phyloP scores from a whole-genome alignment of 1,140 invertebrate species.

The Drosophila dunni region DNA sequence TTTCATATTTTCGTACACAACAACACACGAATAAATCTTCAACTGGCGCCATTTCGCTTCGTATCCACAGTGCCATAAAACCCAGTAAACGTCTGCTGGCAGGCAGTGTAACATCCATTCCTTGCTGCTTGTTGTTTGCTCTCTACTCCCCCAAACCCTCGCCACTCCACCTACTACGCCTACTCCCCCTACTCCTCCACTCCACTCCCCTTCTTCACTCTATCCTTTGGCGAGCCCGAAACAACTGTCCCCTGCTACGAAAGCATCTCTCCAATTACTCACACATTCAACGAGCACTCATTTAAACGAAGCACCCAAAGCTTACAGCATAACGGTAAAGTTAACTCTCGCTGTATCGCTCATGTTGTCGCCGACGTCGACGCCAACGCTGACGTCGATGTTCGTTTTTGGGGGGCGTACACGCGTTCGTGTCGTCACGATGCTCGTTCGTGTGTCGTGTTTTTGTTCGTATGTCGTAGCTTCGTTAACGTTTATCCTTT shows the following conservation, averaged over 20 bases:
- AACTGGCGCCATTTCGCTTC: constrained; percentile 76
- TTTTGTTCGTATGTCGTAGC: constrained; percentile 46
- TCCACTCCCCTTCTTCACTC: not conserved
- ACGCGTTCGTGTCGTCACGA: constrained; percentile 34
- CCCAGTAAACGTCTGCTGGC: constrained; percentile 57
- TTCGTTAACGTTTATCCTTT: constrained; percentile 63
- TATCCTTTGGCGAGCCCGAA: not conserved
- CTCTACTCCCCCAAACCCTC: constrained; percentile 35
- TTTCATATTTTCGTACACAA: constrained; percentile 69
- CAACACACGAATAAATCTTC: constrained; percentile 66
- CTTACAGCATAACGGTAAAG: constrained; percentile 78
- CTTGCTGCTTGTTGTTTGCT: constrained; percentile 80
- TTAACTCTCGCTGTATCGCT: constrained; percentile 62
- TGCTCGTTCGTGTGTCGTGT: constrained; percentile 42
- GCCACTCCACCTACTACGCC: not conserved
- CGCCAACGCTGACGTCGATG: constrained; percentile 6
- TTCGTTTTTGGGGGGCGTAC: constrained; percentile 38
- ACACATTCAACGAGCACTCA: constrained; percentile 82
- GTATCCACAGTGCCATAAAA: constrained; percentile 65
- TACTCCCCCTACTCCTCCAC: not conserved
- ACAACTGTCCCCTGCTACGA: not conserved
- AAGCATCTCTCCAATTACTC: constrained; percentile 76
- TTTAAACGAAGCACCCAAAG: constrained; percentile 81
- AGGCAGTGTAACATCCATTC: constrained; percentile 66
- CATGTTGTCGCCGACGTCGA: not conserved